Evolutionary conservation across 2,888 invertebrate species (phyloP), one percentile per base, ranked within the genome.

Genomic region (Argyra leucocephala): DNA sequence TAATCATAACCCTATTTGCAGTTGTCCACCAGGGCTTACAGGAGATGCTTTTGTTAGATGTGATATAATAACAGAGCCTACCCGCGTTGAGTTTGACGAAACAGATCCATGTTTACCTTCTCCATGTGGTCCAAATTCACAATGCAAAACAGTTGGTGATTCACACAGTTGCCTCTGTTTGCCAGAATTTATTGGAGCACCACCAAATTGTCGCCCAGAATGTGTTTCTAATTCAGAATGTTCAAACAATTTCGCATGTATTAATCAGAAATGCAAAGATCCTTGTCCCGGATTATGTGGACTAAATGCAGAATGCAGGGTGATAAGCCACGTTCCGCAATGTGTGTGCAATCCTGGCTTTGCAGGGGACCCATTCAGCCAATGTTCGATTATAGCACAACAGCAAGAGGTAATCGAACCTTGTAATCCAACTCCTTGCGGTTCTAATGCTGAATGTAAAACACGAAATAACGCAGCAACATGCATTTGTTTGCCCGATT

Each of bases 191-290:
- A 84, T 84, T 22, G 89, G 89, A 62, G 83, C 86, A 72, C 85
- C 87, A 23, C 90, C 90, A 1, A 85, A 88, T 71, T 91, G 91
- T 73, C 83, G 87, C 69, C 90, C 90, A 9, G 91, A 91, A 79
- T 93, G 93, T 76, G 83, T 89, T 37, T 86, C 86, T 70, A 90
- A 88, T 74, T 83, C 84, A 26, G 89, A 90, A 76, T 90, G 89
- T 75, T 74, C 85, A 6, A 82, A 81, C 69, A 81, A 84, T 70
- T 80, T 84, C 66, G 88, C 89, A 10, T 90, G 90, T 75, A 85
- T 87, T 63, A 87, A 86, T 76, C 83, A 86, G 74, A 88, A 87
- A 81, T 90, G 90, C 75, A 80, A 80, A 69, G 86, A 89, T 75
- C 88, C 88, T 21, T 89, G 89, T 73, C 80, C 83, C 67, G 82